Percentiles rank a stretch among this genome's conserved stretches.
These are phyloP conservation scores for Amphiprion clarkii DNA, from an alignment of 2,797 vertebrate species.

Conservation along the genomic window DNA sequence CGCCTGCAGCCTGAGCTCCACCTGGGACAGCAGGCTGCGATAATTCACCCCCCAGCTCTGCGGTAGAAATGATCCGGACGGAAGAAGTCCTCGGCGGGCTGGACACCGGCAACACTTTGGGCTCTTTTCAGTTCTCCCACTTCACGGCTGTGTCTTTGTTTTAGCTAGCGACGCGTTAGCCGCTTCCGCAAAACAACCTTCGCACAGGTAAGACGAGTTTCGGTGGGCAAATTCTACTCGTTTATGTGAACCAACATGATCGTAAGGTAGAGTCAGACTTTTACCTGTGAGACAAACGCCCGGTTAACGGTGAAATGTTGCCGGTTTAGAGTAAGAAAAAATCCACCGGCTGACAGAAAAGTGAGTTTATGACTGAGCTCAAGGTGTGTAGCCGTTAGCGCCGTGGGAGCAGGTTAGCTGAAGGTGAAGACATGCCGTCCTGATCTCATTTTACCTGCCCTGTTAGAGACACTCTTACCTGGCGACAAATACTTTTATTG, in stretches of 20 bases:
- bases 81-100: neutral
- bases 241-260: neutral
- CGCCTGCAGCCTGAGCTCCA: slow-evolving; percentile 59
- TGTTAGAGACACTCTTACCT: neutral
- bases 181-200: slow-evolving; percentile 84
- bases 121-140: neutral
- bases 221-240: slow-evolving; percentile 38
- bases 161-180: slow-evolving; percentile 64
- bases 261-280: fast-evolving
- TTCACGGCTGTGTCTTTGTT: slow-evolving; percentile 65
- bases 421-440: slow-evolving; percentile 53
- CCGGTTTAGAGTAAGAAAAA: neutral
- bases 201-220: slow-evolving; percentile 88
- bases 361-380: slow-evolving; percentile 37
- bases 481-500: slow-evolving; percentile 46
- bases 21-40: slow-evolving; percentile 49
- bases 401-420: slow-evolving; percentile 1
- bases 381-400: slow-evolving; percentile 62
- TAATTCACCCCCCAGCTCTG: slow-evolving; percentile 2
- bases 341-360: neutral
- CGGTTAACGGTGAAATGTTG: neutral
- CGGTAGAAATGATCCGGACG: neutral
- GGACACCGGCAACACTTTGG: neutral
- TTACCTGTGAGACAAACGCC: fast-evolving
- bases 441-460: neutral